Percentiles rank a stretch among this genome's conserved stretches.
phyloP scores from a whole-genome alignment of 2,113 vertebrate genomes.

The Cyanistes caeruleus region DNA sequence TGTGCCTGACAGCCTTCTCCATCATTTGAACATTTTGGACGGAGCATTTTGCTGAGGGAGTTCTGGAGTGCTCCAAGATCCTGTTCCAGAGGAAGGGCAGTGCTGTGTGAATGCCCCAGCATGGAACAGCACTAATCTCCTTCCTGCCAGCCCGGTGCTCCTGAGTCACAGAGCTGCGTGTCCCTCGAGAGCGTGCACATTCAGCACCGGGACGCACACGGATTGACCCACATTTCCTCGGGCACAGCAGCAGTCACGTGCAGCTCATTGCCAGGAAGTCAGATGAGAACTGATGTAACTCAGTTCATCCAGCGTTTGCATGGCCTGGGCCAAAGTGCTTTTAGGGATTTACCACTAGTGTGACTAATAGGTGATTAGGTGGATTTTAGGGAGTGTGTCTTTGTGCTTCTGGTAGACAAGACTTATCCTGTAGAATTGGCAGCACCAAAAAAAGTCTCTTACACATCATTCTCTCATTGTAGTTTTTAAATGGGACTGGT shows the following conservation, averaged over 20 bases:
- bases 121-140: background rate
- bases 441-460: background rate
- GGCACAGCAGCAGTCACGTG: slow-evolving; percentile 20
- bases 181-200: background rate
- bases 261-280: background rate
- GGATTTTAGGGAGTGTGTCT: background rate
- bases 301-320: background rate
- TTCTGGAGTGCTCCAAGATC: background rate
- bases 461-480: background rate
- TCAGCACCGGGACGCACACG: background rate
- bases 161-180: background rate
- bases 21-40: fast-evolving
- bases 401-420: background rate
- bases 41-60: background rate
- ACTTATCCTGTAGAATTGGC: background rate
- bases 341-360: slow-evolving; percentile 12
- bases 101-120: fast-evolving
- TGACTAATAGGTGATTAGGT: slow-evolving; percentile 8
- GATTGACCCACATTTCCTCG: slow-evolving; percentile 53
- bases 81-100: background rate
- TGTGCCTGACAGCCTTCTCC: background rate
- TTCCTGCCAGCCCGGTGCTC: background rate
- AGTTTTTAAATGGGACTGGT: background rate
- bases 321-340: background rate
- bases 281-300: slow-evolving; percentile 26